A percentile compares a stretch with the other conserved stretches of the same genome.
Evolutionary conservation across 2,797 vertebrate species (phyloP).

Genomic region (Denticeps clupeoides): DNA sequence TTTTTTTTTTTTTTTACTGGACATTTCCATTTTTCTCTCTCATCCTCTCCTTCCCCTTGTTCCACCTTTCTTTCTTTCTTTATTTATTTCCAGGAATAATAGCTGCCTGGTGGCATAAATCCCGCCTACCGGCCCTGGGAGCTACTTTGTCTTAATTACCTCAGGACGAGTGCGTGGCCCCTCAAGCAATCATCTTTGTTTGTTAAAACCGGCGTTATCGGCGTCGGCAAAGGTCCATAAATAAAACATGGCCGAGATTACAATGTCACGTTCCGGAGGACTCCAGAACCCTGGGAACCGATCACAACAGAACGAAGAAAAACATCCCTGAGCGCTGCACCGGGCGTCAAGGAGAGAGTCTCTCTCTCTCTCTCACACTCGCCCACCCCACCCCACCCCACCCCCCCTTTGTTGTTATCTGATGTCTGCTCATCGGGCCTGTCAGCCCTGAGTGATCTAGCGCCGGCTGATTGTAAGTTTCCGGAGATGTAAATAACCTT

Average conservation of each 20-base stretch:
- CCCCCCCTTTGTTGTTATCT: constrained; percentile 24
- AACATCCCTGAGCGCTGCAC: constrained; percentile 41
- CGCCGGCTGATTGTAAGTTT: constrained; percentile 32
- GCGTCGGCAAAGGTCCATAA: constrained; percentile 57
- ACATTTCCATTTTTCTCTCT: too few species aligned
- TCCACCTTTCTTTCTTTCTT: constrained; percentile 5
- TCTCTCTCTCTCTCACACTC: constrained; percentile 8
- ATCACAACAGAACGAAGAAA: constrained; percentile 53
- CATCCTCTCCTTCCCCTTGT: background rate
- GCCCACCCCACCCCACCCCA: background rate
- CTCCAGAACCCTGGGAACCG: constrained; percentile 53
- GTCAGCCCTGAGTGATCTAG: constrained; percentile 48
- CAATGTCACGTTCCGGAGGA: constrained; percentile 62
- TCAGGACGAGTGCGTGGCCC: constrained; percentile 61
- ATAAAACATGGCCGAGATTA: constrained; percentile 78
- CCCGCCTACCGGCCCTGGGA: constrained; percentile 49
- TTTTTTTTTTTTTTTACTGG: too few species aligned
- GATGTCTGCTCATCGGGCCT: constrained; percentile 27
- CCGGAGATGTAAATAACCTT: constrained; percentile 58
- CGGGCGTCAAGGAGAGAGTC: background rate
- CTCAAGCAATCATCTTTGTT: constrained; percentile 78
- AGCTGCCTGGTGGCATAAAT: constrained; percentile 43
- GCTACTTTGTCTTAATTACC: constrained; percentile 77
- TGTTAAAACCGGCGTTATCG: constrained; percentile 68
- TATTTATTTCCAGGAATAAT: constrained; percentile 34